Conservation (phyloP, 2,113 vertebrate species). For the Triplophysa rosa region DNA sequence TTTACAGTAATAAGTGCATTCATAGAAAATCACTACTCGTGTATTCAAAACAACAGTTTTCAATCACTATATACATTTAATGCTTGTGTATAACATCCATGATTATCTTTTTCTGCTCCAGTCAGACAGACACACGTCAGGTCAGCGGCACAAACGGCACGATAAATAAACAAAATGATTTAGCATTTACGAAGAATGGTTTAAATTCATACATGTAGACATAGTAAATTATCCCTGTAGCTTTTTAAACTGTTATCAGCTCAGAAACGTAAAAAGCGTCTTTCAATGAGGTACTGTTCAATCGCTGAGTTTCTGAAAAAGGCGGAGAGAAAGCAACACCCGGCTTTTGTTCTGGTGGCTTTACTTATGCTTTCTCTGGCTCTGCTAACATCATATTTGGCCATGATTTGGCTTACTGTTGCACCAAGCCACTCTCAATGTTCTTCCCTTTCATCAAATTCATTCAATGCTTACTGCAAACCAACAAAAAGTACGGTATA, state of each 20-base stretch:
- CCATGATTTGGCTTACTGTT: constrained; percentile 17
- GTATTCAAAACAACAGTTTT: constrained; percentile 31
- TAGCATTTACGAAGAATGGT: constrained; percentile 7
- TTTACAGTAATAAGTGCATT: constrained; percentile 41
- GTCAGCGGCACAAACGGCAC: constrained; percentile 32
- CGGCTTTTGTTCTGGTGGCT: constrained; percentile 6
- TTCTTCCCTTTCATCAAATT: constrained; percentile 17
- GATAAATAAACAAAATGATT: constrained; percentile 41
- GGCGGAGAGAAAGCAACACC: background rate
- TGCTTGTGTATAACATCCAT: constrained; percentile 11
- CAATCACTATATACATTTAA: constrained; percentile 37
- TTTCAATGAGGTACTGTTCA: background rate
- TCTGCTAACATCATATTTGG: constrained; percentile 1
- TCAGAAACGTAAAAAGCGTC: background rate
- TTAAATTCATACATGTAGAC: background rate
- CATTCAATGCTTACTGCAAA: constrained; percentile 49
- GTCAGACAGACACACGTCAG: constrained; percentile 47
- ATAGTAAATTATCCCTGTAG: background rate
- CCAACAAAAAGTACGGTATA: constrained; percentile 55
- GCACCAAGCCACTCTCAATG: constrained; percentile 1
- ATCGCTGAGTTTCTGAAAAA: background rate
- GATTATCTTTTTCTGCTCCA: constrained; percentile 43
- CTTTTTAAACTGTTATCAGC: background rate
- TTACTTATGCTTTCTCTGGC: constrained; percentile 22
- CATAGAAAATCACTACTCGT: constrained; percentile 22